phyloP scores from a whole-genome alignment of 2,113 vertebrate species.

The Tetrax tetrax region DNA sequence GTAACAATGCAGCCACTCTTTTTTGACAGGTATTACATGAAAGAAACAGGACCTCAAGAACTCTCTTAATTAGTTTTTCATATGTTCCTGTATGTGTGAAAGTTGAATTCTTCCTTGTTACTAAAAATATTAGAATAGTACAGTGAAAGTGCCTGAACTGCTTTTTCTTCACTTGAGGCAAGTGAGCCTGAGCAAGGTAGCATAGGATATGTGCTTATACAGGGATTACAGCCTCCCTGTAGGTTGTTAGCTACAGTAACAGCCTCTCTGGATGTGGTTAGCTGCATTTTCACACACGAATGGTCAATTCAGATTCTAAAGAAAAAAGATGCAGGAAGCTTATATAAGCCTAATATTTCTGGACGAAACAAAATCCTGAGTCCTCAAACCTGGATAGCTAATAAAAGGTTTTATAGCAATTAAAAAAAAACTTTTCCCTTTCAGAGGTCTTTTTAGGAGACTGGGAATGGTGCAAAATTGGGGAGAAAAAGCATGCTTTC shows the following conservation, averaged over 20 bases:
- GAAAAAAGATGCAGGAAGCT: conserved; percentile 50
- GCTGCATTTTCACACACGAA: conserved; percentile 52
- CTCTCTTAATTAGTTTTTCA: conserved; percentile 9
- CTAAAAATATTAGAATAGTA: background rate
- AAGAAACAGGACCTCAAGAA: background rate
- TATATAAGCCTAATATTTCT: conserved; percentile 49
- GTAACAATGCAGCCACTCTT: background rate
- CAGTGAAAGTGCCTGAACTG: background rate
- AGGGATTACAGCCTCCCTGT: background rate
- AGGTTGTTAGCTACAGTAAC: background rate
- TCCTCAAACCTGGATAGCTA: conserved; percentile 34
- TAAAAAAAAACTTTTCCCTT: conserved; percentile 26
- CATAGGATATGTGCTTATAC: conserved; percentile 19
- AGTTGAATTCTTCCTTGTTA: conserved; percentile 59
- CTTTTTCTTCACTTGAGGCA: conserved; percentile 18
- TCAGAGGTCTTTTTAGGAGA: conserved; percentile 42
- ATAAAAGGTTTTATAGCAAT: conserved; percentile 9
- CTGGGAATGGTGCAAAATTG: conserved; percentile 29
- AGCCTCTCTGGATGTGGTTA: conserved; percentile 22
- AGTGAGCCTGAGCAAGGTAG: conserved; percentile 48
- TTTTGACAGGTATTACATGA: background rate
- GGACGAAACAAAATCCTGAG: conserved; percentile 59
- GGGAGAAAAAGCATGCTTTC: conserved; percentile 54
- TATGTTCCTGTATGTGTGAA: conserved; percentile 48
- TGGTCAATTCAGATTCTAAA: conserved; percentile 39